Conservation (phyloP, 1,140 invertebrate species). For the Neuroterus valhalla region DNA sequence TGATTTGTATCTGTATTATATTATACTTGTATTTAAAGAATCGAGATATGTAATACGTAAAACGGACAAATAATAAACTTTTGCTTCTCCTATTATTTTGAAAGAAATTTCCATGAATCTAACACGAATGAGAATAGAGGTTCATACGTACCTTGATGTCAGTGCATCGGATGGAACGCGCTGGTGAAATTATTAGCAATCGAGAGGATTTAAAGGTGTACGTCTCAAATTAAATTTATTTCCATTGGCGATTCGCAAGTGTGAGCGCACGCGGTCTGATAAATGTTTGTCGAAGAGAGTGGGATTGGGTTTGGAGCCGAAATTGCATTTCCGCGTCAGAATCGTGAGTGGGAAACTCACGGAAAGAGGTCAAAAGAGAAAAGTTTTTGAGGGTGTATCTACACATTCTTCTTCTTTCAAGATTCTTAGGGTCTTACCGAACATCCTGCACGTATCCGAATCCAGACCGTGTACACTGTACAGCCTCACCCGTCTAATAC, state of each 20-base stretch:
- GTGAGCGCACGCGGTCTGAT: slow-evolving; percentile 51
- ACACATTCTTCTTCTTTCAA: slow-evolving; percentile 30
- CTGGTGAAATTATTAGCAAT: slow-evolving; percentile 63
- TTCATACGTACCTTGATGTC: background rate
- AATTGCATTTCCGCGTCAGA: slow-evolving; percentile 58
- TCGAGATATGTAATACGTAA: too few relatives aligned
- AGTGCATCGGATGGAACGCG: slow-evolving; percentile 39
- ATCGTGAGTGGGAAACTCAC: background rate
- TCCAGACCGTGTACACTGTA: slow-evolving; percentile 32
- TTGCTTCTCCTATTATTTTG: background rate
- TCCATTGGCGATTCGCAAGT: slow-evolving; percentile 55
- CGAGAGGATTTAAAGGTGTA: slow-evolving; percentile 53
- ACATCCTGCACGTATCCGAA: slow-evolving; percentile 31
- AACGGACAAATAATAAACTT: too few relatives aligned
- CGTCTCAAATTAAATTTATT: slow-evolving; percentile 59
- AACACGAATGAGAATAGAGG: too few relatives aligned
- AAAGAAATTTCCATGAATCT: too few relatives aligned
- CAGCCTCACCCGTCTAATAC: slow-evolving; percentile 54
- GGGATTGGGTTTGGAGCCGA: slow-evolving; percentile 55
- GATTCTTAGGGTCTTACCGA: slow-evolving; percentile 25
- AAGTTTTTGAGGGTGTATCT: slow-evolving; percentile 1
- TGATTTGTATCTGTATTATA: too few relatives aligned
- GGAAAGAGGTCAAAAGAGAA: slow-evolving; percentile 27
- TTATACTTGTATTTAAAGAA: too few relatives aligned
- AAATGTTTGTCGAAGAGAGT: slow-evolving; percentile 58